Percentiles rank a stretch among this genome's conserved stretches.
These are phyloP conservation scores for Eulemur coronatus DNA, from an alignment of 2,797 vertebrate species.

Conservation along the genomic window DNA sequence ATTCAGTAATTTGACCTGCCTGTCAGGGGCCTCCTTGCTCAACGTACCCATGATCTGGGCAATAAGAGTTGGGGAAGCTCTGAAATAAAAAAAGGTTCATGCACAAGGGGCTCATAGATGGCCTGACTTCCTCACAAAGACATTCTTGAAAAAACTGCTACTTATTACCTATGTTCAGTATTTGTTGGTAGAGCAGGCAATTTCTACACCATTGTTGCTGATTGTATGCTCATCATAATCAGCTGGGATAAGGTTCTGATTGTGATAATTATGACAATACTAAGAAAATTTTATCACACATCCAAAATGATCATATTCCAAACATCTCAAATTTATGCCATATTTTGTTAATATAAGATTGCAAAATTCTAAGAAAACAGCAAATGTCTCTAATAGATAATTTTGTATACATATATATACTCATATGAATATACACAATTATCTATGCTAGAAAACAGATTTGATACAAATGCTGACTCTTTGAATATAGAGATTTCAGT, in stretches of 20 bases:
- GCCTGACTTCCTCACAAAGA: neutral
- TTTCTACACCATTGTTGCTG: neutral
- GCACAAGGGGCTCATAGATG: neutral
- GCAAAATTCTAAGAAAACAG: constrained; percentile 1
- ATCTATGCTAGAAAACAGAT: constrained; percentile 13
- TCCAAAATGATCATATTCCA: constrained; percentile 14
- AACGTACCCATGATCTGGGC: neutral
- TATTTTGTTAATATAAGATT: neutral
- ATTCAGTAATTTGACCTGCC: neutral
- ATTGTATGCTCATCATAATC: constrained; percentile 7
- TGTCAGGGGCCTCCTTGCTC: neutral
- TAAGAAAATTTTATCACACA: neutral
- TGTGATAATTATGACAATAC: constrained; percentile 24
- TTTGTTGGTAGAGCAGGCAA: neutral
- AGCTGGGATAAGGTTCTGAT: neutral
- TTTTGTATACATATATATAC: neutral
- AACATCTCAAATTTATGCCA: neutral
- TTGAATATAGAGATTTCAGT: neutral
- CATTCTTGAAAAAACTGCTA: neutral
- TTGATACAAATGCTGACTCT: neutral
- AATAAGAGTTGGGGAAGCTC: neutral
- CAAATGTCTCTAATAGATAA: neutral
- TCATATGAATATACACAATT: too few species aligned
- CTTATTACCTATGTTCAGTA: neutral
- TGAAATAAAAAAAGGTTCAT: neutral